Base-by-base conservation (phyloP, 2,797 vertebrate species). In the Bradypodion ventrale region DNA sequence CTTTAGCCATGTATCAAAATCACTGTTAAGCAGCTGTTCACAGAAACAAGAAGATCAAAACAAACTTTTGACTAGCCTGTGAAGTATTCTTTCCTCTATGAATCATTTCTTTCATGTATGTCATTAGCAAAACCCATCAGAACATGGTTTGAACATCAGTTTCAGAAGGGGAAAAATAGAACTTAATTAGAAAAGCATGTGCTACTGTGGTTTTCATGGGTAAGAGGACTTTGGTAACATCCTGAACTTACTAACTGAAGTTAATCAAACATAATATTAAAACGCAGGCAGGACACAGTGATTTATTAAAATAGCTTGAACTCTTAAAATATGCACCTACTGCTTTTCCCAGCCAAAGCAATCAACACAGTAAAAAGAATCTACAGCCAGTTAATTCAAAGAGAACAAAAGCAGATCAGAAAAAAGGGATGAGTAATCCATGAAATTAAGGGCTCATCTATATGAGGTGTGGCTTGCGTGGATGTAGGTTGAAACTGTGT, bases 1-100 rank as follows among this genome's bases (percentile, higher is more conserved):
- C 44, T 83, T 1, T 23, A 52, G 6, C 27, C 60, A 2, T 75
- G 73, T 44, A 0, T 23, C 6, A 35, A 10, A 49, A 44, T 74
- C 16, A 75, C 19, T 15, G 35, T 85, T 84, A 87, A 85, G 74
- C 19, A 73, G 6, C 16, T 52, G 8, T n/a, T 78, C 52, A 35
- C 60, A 83, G 3, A 75, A 66, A 60, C 75, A 56, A 80, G 40
- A 56, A 80, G 79, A 52, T 16, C 83, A 32, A 44, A 40, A 72
- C 5, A 70, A 83, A 70, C 63, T 42, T 62, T 56, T 25, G 62
- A 60, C 10, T 63, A 79, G 40, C 13, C 25, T 82, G 0, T 23
- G 1, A 69, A 80, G 83, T 37, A 44, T 29, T 60, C 49, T 37
- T 32, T 60, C 76, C 4, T 42, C 27, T 7, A 42, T 46, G 65